phyloP scores from a whole-genome alignment of 2,113 vertebrate species.

The Furnarius figulus region DNA sequence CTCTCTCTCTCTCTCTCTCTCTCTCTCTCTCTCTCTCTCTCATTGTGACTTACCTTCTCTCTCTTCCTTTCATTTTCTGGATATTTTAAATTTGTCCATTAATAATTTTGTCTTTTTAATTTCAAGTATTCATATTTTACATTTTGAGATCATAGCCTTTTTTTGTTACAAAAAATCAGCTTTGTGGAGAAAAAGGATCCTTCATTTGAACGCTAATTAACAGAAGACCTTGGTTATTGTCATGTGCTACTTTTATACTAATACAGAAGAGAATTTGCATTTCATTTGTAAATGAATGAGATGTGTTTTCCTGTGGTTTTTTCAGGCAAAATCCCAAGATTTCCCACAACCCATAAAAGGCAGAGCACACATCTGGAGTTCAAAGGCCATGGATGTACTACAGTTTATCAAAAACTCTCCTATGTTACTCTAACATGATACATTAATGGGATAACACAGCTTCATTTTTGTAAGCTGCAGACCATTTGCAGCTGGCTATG shows the following conservation, averaged over 20 bases:
- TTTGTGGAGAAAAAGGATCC: not conserved
- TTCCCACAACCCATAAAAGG: not conserved
- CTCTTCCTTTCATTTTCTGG: not conserved
- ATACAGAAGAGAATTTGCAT: not conserved
- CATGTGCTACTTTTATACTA: not conserved
- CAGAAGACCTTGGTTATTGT: not conserved
- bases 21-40: not conserved
- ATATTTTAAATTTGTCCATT: not conserved
- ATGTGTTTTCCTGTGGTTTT: not conserved
- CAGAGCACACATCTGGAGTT: conserved; percentile 9
- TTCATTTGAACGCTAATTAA: not conserved
- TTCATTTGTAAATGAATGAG: conserved; percentile 36
- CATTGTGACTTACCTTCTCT: not conserved
- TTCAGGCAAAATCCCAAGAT: conserved; percentile 7
- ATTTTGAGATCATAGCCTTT: not conserved
- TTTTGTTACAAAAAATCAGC: not conserved
- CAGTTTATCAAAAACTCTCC: conserved; percentile 14
- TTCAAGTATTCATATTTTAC: not conserved
- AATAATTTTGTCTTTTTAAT: not conserved
- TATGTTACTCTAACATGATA: not conserved
- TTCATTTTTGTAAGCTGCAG: not conserved
- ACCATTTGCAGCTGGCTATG: not conserved
- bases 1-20: not conserved
- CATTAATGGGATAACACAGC: not conserved
- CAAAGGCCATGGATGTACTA: not conserved